Percentiles rank a stretch among this genome's conserved stretches.
These are phyloP conservation scores for Lepidostoma basale DNA, from an alignment of 1,140 invertebrate species.

Conservation along the genomic window DNA sequence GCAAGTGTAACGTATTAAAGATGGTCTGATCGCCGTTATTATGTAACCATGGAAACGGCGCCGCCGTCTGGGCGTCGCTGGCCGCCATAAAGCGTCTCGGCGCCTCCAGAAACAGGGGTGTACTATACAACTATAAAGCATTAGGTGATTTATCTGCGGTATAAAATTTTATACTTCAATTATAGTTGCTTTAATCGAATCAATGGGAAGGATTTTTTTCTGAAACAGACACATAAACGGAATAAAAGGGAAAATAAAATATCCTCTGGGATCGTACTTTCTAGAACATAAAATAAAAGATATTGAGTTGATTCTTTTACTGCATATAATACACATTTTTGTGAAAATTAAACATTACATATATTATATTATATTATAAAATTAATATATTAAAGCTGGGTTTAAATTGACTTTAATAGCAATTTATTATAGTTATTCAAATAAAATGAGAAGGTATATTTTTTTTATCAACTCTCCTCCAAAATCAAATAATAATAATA, in stretches of 20 bases:
- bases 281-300: no score
- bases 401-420: no score
- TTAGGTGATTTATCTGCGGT: background rate
- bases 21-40: conserved; percentile 40
- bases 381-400: no score
- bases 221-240: background rate
- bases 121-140: background rate
- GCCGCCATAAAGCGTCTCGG: conserved; percentile 41
- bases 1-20: conserved; percentile 27
- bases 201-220: background rate
- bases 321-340: no score
- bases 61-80: conserved; percentile 45
- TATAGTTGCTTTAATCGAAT: conserved; percentile 14
- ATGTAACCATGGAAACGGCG: conserved; percentile 41
- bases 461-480: no score
- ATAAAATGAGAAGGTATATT: no score
- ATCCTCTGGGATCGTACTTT: no score
- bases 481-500: no score
- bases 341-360: no score
- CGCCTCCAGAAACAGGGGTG: conserved; percentile 34
- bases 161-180: conserved; percentile 16
- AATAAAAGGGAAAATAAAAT: conserved; percentile 10
- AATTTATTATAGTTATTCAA: no score
- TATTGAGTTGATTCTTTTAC: no score
- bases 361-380: no score